phyloP scores from a whole-genome alignment of 2,888 invertebrate species.

The Buathra laborator region DNA sequence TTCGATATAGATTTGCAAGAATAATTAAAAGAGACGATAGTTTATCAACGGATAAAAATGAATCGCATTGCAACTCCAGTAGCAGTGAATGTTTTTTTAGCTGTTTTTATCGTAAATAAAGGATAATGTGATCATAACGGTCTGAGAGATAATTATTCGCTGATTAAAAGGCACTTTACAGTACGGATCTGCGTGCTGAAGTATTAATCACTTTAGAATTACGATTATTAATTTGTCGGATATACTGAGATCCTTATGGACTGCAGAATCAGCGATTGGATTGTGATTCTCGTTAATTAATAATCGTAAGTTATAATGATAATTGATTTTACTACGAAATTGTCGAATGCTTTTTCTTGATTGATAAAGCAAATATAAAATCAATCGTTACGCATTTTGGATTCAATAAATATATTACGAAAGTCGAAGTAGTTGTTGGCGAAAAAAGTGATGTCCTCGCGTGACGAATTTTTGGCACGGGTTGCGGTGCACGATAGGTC shows the following conservation, averaged over 20 bases:
- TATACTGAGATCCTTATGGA: too few relatives aligned
- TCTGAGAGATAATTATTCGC: not conserved
- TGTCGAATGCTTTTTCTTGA: too few relatives aligned
- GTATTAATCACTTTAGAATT: not conserved
- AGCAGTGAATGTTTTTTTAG: not conserved
- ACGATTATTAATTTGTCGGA: not conserved
- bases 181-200: not conserved
- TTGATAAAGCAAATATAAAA: too few relatives aligned
- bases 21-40: not conserved
- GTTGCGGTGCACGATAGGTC: conserved; percentile 37
- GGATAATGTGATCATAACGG: not conserved
- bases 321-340: too few relatives aligned
- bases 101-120: not conserved
- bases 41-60: not conserved
- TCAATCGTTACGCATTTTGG: too few relatives aligned
- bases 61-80: not conserved
- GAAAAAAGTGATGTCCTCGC: not conserved
- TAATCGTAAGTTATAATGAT: too few relatives aligned
- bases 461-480: conserved; percentile 43
- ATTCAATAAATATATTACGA: not conserved
- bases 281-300: too few relatives aligned
- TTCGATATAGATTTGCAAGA: not conserved
- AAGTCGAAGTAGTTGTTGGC: not conserved
- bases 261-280: too few relatives aligned
- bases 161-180: not conserved